Evolutionary conservation across 2,113 vertebrate genomes (phyloP), one percentile per base, ranked within the genome.

Genomic region (Gymnarchus niloticus): DNA sequence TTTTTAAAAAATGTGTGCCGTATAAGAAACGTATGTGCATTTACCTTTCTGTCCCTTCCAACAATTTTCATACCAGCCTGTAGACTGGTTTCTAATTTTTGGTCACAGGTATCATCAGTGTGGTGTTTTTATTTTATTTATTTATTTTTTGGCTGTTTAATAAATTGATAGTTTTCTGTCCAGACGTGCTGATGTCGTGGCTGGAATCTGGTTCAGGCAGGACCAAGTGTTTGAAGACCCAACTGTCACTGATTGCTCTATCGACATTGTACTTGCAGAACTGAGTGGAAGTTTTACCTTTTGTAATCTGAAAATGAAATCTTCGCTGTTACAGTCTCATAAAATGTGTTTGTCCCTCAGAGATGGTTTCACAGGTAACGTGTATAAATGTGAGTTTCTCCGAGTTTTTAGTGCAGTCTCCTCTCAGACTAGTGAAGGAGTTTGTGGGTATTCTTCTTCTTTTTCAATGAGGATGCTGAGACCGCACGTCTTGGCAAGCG

Each of bases 261-360:
- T 73, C 65, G 19, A 69, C 33, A 17, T 4, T 69, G 12, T 69
- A 37, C 4, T 37, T 69, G 5, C 28, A 65, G 9, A n/a, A 33
- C n/a, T 12, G 59, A 12, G 73, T 46, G 19, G 73, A 78, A 5
- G 8, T 78, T 44, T 10, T 48, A 41, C 52, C 6, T 80, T 80
- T 73, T 61, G 56, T 7, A 88, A 86, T 37, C 59, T 84, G 73
- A 37, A 73, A 80, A 84, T 84, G 57, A 52, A 49, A 61, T 77
- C 48, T 41, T 69, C 33, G 41, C 37, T 56, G 48, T 28, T 76
- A 46, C 21, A 41, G 57, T 56, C 48, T 7, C n/a, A 69, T 69
- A 46, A 59, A 17, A 52, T 8, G n/a, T 17, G 23, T 46, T 28
- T 59, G 21, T 2, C 57, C 83, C 7, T 61, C 7, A 49, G 37